These are phyloP conservation scores for Neogobius melanostomus DNA, from an alignment of 2,113 vertebrate genomes.

Conservation along the genomic window DNA sequence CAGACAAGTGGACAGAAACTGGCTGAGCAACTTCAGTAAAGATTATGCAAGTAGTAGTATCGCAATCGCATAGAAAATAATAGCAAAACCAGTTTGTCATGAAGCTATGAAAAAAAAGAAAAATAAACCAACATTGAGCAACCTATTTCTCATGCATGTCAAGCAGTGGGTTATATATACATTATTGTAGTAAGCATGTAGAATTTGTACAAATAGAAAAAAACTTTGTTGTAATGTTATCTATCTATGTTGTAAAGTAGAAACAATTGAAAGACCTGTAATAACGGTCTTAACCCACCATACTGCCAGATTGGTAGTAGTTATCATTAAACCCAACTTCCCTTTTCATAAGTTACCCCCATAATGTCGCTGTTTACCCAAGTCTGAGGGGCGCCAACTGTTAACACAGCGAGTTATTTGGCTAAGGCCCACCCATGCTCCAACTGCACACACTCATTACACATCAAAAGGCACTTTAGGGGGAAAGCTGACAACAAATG, in stretches of 20 bases:
- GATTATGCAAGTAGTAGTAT: slow-evolving; percentile 26
- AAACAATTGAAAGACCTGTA: no score
- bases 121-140: no score
- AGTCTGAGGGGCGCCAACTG: slow-evolving; percentile 6
- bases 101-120: not conserved
- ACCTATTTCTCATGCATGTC: no score
- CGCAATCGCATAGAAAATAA: not conserved
- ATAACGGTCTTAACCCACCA: no score
- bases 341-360: not conserved
- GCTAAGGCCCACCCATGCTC: slow-evolving; percentile 8
- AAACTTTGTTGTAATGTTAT: no score
- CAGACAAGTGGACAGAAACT: slow-evolving; percentile 35
- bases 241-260: no score
- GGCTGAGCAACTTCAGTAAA: slow-evolving; percentile 39
- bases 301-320: not conserved
- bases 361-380: not conserved
- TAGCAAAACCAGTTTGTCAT: not conserved
- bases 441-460: not conserved
- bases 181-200: no score
- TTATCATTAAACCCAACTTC: not conserved
- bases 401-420: slow-evolving; percentile 14
- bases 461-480: slow-evolving; percentile 29
- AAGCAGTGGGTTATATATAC: no score
- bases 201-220: no score
- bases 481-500: slow-evolving; percentile 18